Evolutionary conservation across 2,888 invertebrate species (phyloP), one percentile per base, ranked within the genome.

Genomic region (Hemicrepidius hirtus): DNA sequence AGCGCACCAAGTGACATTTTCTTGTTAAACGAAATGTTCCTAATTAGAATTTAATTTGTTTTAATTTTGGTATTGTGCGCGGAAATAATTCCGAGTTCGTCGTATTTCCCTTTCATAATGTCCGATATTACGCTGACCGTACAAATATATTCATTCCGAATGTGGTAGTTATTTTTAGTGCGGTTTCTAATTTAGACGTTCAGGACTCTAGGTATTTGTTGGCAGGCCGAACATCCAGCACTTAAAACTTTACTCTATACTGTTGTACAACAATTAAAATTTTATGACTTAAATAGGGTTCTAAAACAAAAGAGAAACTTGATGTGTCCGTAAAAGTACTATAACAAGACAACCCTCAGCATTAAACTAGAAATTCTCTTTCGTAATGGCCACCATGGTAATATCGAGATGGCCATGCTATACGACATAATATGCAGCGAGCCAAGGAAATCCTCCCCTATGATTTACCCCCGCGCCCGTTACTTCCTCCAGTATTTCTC

Each of bases 361-460:
- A 74, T 75, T 73, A 72, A 75, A 71, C 69, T 73, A 71, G 73
- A 60, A 69, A 73, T 77, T 78, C 77, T 72, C 75, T 70, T 73
- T 66, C 59, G 67, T 75, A 76, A 76, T 71, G 73, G 75, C 72
- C 24, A 71, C 69, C 73, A 75, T 75, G 75, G 75, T 73, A 75
- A 76, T 75, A 76, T 75, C 71, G 73, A 68, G 68, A 70, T 72
- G 74, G 75, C 40, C 71, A 65, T 68, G 65, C 71, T 68, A 68
- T 73, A 71, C 68, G 64, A 59, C 69, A 55, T 70, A 76, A 70
- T 68, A 60, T 70, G 69, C 66, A 70, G 49, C 57, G n/a, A 59
- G 37, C 70, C 74, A 73, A 72, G 65, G 55, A 62, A 71, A 63
- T 63, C 59, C 68, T 68, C 44, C 46, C 66, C 73, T 72, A 62